These are phyloP conservation scores for Orchesella cincta DNA, from an alignment of 1,140 invertebrate species.

Conservation along the genomic window DNA sequence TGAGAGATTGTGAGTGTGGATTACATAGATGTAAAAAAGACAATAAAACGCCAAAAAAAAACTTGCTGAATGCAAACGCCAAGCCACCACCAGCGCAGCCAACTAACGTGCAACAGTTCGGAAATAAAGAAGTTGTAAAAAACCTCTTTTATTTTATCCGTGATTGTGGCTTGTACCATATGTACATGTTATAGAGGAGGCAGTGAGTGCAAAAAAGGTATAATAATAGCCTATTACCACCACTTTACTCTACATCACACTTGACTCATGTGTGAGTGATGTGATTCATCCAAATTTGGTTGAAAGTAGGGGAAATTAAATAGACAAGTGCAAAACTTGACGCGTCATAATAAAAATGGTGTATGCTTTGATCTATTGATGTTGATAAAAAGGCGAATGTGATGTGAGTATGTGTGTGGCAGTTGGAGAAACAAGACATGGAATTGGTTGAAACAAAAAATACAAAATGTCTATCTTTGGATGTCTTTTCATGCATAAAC, in stretches of 20 bases:
- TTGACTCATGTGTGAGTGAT: neutral
- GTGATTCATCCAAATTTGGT: neutral
- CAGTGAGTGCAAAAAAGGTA: too few species aligned
- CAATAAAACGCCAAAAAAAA: neutral
- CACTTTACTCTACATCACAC: neutral
- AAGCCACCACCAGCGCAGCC: neutral
- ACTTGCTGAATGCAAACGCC: neutral
- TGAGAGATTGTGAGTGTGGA: conserved; percentile 1
- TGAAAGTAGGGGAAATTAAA: neutral
- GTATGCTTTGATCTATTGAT: neutral
- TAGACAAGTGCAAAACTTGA: conserved; percentile 20
- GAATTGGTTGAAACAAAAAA: conserved; percentile 1
- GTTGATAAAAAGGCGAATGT: neutral
- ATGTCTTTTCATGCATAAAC: neutral
- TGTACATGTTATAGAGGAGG: too few species aligned
- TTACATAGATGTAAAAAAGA: neutral
- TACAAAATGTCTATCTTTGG: conserved; percentile 2
- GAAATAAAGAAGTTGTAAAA: neutral
- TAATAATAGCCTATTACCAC: too few species aligned
- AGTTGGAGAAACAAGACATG: neutral
- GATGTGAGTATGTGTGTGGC: conserved; percentile 1
- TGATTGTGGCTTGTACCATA: too few species aligned
- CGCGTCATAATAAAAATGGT: conserved; percentile 14
- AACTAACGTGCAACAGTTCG: neutral
- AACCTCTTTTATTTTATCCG: neutral